A percentile compares a stretch with the other conserved stretches of the same genome.
These are phyloP conservation scores for Cephus nigrinus DNA, from an alignment of 2,888 invertebrate species.

Conservation along the genomic window DNA sequence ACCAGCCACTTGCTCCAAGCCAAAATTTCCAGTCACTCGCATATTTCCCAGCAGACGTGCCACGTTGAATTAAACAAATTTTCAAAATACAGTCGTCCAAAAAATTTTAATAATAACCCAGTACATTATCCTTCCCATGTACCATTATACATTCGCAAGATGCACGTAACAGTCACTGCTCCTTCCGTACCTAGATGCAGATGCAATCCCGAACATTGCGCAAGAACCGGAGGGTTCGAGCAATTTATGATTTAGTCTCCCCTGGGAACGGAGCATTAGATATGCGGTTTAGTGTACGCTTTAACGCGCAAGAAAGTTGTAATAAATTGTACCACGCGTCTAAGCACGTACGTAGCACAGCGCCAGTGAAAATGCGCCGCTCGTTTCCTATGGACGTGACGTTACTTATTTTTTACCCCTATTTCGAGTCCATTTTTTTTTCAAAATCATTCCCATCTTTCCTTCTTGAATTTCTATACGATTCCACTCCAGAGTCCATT, in stretches of 20 bases:
- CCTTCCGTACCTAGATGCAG: not conserved
- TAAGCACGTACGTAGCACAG: slow-evolving; percentile 38
- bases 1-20: not conserved
- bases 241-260: slow-evolving; percentile 54
- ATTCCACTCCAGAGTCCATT: not conserved
- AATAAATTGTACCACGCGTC: slow-evolving; percentile 53
- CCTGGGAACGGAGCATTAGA: slow-evolving; percentile 49
- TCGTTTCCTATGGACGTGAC: slow-evolving; percentile 12
- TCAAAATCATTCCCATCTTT: not conserved
- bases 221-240: slow-evolving; percentile 1
- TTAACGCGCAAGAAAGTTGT: slow-evolving; percentile 57
- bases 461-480: not conserved
- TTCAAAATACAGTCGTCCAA: not conserved
- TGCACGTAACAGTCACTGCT: not conserved
- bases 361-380: slow-evolving; percentile 16
- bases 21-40: not conserved
- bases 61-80: not conserved
- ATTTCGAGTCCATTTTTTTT: not conserved
- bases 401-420: not conserved
- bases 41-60: not conserved
- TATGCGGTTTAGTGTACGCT: slow-evolving; percentile 52
- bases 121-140: not conserved
- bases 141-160: not conserved
- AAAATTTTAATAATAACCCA: not conserved
- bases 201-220: not conserved